Base-by-base conservation (phyloP, 2,113 vertebrate genomes). In the Hepsetus odoe region DNA sequence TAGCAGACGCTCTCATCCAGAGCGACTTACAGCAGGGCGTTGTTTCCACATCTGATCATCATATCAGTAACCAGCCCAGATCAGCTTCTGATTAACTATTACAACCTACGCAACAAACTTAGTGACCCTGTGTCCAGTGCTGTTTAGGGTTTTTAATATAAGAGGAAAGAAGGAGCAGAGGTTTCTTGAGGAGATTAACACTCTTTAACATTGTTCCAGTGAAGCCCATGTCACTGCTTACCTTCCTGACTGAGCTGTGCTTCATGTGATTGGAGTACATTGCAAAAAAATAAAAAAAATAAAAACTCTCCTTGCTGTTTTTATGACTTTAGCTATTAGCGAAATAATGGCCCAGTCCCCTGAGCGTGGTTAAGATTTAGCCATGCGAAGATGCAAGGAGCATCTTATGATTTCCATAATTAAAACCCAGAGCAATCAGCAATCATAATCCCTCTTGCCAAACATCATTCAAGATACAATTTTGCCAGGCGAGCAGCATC, bases 391-490 rank as follows among this genome's bases (percentile, higher is more conserved):
- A 81, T 81, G 85, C 85, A 85, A 85, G 86, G 86, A 85, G 87
- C 90, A 84, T 88, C 88, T 88, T 82, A 88, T 88, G 87, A 90
- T 87, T 89, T 80, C 85, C 86, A 87, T 90, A 92, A 93, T 93
- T 92, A 91, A 92, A 92, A 90, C 90, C 83, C 88, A 81, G 86
- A 89, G 89, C 88, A 89, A 91, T 93, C 90, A 90, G 90, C 87
- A 91, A 91, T 92, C 91, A 90, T 86, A 90, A 89, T 89, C 87
- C 75, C 80, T 76, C 89, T 90, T 89, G 90, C 90, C 88, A 92
- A 89, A 91, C 88, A 91, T 75, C 67, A 76, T 81, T 90, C 88
- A 90, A 89, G 89, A 92, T 92, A 88, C 89, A 87, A 90, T 74
- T 92, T 89, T 91, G 87, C 87, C 86, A 76, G 87, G 83, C 88